Base-by-base conservation (phyloP, 2,797 vertebrate species). In the Cuculus canorus region DNA sequence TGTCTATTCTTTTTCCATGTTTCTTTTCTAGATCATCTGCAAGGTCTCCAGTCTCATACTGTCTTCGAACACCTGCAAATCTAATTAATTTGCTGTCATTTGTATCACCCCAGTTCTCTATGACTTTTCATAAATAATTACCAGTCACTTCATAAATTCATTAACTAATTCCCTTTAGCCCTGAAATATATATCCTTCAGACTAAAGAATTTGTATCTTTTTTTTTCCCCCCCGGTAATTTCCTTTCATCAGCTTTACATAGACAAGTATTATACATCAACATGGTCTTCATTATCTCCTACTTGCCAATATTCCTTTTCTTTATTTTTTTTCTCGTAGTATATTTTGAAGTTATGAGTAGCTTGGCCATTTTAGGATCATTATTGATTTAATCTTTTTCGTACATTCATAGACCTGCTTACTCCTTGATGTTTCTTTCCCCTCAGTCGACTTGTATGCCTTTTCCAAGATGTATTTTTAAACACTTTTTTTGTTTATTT, bases 121-220 rank as follows among this genome's bases (percentile, higher is more conserved):
- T 85, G 94, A 93, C 84, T 96, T 95, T 95, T 97, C 94, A 96
- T 95, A 96, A 96, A 96, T 95, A 96, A 96, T 96, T 96, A 96
- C 88, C 61, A 81, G 91, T 93, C 89, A 82, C 82, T 97, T 96
- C 86, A 93, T 87, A 97, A 97, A 95, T 96, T 96, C 96, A 96
- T 96, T 96, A 95, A 93, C 78, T 92, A 96, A 96, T 96, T 96
- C 94, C 88, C 92, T 75, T 93, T 95, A 87, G 93, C 91, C 86
- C 69, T 93, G 94, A 95, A 94, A 94, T 95, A 95, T 87, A 75
- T 95, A 94, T 95, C 72, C 86, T 94, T 95, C 84, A 89, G 33
- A 91, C 84, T 92, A 82, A 95, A 89, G 71, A 77, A 86, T 92
- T 85, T 87, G 45, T 82, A 48, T 59, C 48, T 69, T 69, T n/a